Evolutionary conservation across 1,140 invertebrate genomes (phyloP).

Genomic region (Callitettix versicolor): DNA sequence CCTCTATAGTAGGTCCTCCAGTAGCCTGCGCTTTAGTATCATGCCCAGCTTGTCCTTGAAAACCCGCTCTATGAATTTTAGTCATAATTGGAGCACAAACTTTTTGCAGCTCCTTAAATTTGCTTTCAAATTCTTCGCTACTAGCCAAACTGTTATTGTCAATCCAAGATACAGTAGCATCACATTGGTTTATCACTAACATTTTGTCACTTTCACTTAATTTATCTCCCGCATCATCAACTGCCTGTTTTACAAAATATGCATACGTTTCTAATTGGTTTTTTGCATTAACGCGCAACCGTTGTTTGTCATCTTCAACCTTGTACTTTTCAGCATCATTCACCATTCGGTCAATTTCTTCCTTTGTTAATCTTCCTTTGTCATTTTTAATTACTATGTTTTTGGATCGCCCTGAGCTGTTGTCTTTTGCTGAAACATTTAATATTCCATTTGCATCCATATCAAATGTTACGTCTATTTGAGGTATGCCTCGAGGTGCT

Average conservation of each 20-base stretch:
- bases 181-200: conserved; percentile 37
- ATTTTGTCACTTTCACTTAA: conserved; percentile 32
- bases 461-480: conserved; percentile 45
- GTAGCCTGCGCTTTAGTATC: conserved; percentile 31
- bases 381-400: conserved; percentile 47
- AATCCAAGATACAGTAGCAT: conserved; percentile 46
- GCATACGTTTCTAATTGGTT: conserved; percentile 61
- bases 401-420: conserved; percentile 39
- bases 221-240: conserved; percentile 32
- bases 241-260: conserved; percentile 52
- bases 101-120: conserved; percentile 56
- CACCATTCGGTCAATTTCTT: conserved; percentile 51
- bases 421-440: conserved; percentile 46
- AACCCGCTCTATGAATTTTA: conserved; percentile 51
- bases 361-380: conserved; percentile 42
- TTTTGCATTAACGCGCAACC: conserved; percentile 46
- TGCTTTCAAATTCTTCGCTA: conserved; percentile 64
- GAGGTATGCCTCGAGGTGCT: conserved; percentile 39
- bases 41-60: conserved; percentile 32
- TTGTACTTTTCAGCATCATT: conserved; percentile 54
- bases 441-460: conserved; percentile 60
- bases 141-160: conserved; percentile 56
- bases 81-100: conserved; percentile 63
- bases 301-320: conserved; percentile 43
- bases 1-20: conserved; percentile 57